Evolutionary conservation across 2,113 vertebrate species (phyloP).

Genomic region (Eira barbara): DNA sequence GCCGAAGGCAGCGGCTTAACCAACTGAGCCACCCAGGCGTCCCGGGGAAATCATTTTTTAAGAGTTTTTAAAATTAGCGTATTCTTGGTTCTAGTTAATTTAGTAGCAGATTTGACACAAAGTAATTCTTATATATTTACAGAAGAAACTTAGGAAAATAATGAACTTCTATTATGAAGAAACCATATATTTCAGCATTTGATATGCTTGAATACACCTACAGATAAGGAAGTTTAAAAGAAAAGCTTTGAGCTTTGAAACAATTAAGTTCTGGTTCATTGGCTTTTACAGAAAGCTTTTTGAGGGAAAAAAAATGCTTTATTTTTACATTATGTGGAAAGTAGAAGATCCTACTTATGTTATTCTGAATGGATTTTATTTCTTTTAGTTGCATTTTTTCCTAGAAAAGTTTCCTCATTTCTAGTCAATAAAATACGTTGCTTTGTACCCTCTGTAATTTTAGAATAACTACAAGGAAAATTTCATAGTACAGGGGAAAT

Average conservation of each 20-base stretch:
- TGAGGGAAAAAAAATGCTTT: not conserved
- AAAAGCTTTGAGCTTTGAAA: conserved; percentile 9
- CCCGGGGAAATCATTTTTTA: not conserved
- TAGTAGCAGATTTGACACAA: not conserved
- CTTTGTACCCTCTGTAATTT: not conserved
- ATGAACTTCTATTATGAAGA: not conserved
- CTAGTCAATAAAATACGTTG: not conserved
- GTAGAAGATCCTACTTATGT: not conserved
- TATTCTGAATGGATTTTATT: not conserved
- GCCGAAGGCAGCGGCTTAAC: too few relatives aligned
- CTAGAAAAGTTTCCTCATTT: not conserved
- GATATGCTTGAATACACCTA: not conserved
- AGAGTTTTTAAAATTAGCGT: not conserved
- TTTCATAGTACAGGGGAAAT: not conserved
- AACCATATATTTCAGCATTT: not conserved
- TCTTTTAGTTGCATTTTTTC: not conserved
- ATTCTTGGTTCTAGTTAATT: not conserved
- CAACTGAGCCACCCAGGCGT: too few relatives aligned
- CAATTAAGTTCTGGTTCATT: not conserved
- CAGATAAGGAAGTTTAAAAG: not conserved
- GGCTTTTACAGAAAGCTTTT: conserved; percentile 20
- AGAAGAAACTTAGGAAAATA: not conserved
- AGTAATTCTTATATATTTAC: not conserved
- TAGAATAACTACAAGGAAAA: conserved; percentile 14
- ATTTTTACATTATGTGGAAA: not conserved